Evolutionary conservation across 2,888 invertebrate species (phyloP).

Genomic region (Lypha dubia): DNA sequence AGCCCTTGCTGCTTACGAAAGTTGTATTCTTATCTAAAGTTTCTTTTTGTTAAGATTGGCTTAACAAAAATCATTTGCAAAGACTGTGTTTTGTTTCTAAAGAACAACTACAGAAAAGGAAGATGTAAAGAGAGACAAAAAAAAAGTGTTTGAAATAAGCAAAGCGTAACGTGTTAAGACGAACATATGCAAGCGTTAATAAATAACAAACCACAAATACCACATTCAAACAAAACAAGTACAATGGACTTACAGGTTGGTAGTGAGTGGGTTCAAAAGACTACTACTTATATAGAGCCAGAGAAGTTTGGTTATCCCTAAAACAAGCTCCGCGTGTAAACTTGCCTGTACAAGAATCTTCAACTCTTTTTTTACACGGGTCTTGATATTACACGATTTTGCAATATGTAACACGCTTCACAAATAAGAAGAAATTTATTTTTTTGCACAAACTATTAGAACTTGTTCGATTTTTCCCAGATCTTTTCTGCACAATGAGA

Average conservation of each 20-base stretch:
- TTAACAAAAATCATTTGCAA: slow-evolving; percentile 49
- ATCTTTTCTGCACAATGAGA: too few relatives aligned
- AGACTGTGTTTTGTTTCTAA: slow-evolving; percentile 20
- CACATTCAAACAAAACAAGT: slow-evolving; percentile 28
- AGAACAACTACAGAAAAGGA: slow-evolving; percentile 43
- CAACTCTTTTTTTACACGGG: too few relatives aligned
- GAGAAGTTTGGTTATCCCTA: too few relatives aligned
- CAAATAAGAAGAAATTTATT: too few relatives aligned
- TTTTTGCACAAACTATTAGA: too few relatives aligned
- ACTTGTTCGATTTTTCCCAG: too few relatives aligned
- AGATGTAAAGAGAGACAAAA: slow-evolving; percentile 16
- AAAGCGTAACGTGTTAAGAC: slow-evolving; percentile 61
- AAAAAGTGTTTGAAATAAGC: slow-evolving; percentile 51
- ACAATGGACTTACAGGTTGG: not conserved
- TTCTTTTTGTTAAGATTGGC: slow-evolving; percentile 33
- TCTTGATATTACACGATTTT: too few relatives aligned
- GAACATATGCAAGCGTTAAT: slow-evolving; percentile 35
- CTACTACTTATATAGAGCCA: not conserved
- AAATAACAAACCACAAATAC: slow-evolving; percentile 42
- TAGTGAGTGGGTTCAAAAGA: not conserved
- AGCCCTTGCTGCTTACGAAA: slow-evolving; percentile 17
- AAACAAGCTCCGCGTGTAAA: too few relatives aligned
- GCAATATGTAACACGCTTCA: too few relatives aligned
- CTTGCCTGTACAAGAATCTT: too few relatives aligned
- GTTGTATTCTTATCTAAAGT: not conserved